Conservation (phyloP, 2,113 vertebrate genomes). For the Phycodurus eques region DNA sequence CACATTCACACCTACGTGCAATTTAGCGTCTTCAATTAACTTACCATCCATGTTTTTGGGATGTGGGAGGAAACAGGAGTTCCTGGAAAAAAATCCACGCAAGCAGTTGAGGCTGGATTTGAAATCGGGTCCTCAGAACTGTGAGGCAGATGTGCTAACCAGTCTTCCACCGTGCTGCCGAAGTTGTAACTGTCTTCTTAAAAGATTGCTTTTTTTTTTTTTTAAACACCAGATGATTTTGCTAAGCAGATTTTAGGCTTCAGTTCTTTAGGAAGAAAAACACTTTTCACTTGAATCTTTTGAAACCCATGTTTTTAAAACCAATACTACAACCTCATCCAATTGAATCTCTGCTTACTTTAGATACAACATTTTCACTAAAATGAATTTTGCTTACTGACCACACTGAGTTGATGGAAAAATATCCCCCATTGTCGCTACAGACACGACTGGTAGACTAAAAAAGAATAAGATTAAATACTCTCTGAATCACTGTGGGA, state of each 20-base stretch:
- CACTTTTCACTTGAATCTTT: neutral
- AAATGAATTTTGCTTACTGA: conserved; percentile 6
- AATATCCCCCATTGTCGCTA: conserved; percentile 43
- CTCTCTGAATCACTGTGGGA: conserved; percentile 45
- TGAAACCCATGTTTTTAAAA: neutral
- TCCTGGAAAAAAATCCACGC: too few species aligned
- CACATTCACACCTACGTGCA: too few species aligned
- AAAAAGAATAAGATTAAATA: conserved; percentile 51
- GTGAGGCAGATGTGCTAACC: too few species aligned
- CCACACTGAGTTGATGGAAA: conserved; percentile 29
- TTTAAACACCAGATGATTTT: neutral
- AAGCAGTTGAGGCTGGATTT: too few species aligned
- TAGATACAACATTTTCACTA: neutral
- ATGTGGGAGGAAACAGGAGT: too few species aligned
- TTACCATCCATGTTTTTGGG: too few species aligned
- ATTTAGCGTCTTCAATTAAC: too few species aligned
- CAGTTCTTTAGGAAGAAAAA: neutral
- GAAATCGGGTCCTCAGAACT: too few species aligned
- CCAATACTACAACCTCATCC: neutral
- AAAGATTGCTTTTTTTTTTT: too few species aligned
- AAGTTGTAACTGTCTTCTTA: too few species aligned
- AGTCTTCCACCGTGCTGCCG: too few species aligned
- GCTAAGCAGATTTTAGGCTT: neutral
- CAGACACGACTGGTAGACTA: conserved; percentile 25
- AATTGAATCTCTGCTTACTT: neutral